A percentile compares a stretch with the other conserved stretches of the same genome.
Conservation (phyloP, 2,797 vertebrate species). For the Pteronotus mesoamericanus region DNA sequence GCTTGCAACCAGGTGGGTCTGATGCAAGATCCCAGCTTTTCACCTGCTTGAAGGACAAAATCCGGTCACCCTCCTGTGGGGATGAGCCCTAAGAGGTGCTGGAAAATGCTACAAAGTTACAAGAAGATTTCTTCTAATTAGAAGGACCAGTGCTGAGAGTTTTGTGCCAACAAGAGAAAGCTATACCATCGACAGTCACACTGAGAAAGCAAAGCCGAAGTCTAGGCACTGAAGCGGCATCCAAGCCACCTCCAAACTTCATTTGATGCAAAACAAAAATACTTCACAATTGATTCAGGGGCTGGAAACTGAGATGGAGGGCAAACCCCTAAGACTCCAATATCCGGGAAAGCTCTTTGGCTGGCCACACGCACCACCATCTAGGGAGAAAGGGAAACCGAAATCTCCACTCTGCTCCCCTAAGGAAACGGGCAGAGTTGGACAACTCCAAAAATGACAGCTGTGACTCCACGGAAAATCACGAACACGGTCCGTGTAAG, state of each 20-base stretch:
- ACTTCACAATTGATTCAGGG: not conserved
- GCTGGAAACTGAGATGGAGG: not conserved
- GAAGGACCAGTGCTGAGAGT: not conserved
- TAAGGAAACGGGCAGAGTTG: not conserved
- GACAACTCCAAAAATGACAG: not conserved
- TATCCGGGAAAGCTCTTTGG: not conserved
- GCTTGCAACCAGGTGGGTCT: not conserved
- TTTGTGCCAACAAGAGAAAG: not conserved
- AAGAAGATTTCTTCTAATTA: not conserved
- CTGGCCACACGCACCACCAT: not conserved
- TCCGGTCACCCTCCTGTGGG: not conserved
- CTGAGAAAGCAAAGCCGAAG: not conserved
- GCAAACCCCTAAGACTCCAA: constrained; percentile 50
- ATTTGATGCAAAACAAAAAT: not conserved
- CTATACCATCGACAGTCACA: not conserved
- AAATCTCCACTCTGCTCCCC: not conserved
- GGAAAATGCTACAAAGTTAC: not conserved
- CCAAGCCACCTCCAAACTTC: not conserved
- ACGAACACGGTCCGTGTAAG: not conserved
- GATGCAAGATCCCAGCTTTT: not conserved
- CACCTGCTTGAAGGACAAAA: not conserved
- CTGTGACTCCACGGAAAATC: not conserved
- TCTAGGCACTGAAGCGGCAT: not conserved
- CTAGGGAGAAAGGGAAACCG: not conserved
- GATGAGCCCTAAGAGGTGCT: not conserved